These are phyloP conservation scores for Dryomyza anilis DNA, from an alignment of 2,888 invertebrate species.

Conservation along the genomic window DNA sequence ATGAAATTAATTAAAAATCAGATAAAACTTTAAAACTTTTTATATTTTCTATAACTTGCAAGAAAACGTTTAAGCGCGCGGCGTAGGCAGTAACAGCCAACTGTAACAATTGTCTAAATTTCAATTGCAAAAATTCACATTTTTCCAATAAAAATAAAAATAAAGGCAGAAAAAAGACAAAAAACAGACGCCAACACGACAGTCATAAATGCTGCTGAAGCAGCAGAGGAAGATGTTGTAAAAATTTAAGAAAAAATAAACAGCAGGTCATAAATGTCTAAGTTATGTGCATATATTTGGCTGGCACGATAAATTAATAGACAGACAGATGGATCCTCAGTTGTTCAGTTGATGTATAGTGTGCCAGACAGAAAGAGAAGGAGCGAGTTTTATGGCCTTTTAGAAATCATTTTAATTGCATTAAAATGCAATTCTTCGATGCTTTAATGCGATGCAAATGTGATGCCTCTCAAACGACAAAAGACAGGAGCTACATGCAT, in stretches of 20 bases:
- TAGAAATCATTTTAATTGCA: constrained; percentile 22
- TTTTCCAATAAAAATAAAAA: background rate
- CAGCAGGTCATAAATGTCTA: constrained; percentile 24
- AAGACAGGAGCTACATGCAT: background rate
- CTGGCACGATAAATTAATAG: too few species aligned
- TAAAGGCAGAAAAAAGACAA: background rate
- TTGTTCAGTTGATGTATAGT: background rate
- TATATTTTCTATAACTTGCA: too few species aligned
- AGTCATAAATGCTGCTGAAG: constrained; percentile 13
- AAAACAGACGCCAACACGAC: constrained; percentile 22
- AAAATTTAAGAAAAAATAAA: too few species aligned
- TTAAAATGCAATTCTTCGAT: constrained; percentile 5
- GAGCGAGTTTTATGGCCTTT: too few species aligned
- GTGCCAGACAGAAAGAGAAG: background rate
- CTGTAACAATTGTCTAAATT: background rate
- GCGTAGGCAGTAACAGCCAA: background rate
- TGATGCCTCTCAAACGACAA: too few species aligned
- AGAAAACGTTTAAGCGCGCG: background rate
- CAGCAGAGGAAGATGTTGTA: too few species aligned
- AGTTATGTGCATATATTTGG: constrained; percentile 25
- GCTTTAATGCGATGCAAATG: too few species aligned
- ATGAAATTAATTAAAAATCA: constrained; percentile 27
- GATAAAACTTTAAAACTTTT: constrained; percentile 10
- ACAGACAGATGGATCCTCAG: background rate
- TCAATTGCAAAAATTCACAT: background rate